phyloP scores from a whole-genome alignment of 2,797 vertebrate species.

The Neosilurus mollespiculum region DNA sequence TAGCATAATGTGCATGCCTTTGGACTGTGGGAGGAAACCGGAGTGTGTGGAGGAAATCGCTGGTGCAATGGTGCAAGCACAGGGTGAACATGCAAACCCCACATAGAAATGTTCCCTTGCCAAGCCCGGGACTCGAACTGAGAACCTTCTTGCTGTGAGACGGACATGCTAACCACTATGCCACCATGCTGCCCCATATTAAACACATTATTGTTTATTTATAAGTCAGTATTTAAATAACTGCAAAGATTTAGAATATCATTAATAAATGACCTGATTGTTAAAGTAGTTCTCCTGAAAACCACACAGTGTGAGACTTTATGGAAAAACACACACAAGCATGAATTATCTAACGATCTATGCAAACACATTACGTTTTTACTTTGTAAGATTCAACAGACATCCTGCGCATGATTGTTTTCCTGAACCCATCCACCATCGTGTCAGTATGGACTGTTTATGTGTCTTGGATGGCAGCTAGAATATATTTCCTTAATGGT shows the following conservation, averaged over 20 bases:
- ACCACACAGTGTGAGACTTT: neutral
- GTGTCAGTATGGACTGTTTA: slow-evolving; percentile 39
- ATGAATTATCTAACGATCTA: slow-evolving; percentile 4
- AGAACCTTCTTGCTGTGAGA: too few relatives aligned
- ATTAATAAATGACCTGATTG: too few relatives aligned
- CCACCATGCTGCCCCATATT: too few relatives aligned
- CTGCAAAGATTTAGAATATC: neutral
- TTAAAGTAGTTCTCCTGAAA: neutral
- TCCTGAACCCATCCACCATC: slow-evolving; percentile 18
- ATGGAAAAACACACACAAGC: neutral
- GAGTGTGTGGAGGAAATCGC: too few relatives aligned
- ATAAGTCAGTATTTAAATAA: neutral
- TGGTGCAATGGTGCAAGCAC: too few relatives aligned
- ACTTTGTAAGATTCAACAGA: neutral
- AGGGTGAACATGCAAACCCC: too few relatives aligned
- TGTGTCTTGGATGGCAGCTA: slow-evolving; percentile 46
- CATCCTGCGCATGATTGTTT: slow-evolving; percentile 31
- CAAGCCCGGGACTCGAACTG: too few relatives aligned
- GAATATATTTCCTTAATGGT: slow-evolving; percentile 45
- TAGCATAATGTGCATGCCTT: too few relatives aligned
- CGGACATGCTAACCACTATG: too few relatives aligned
- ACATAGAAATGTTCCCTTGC: too few relatives aligned
- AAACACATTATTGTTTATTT: neutral
- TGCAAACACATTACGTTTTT: slow-evolving; percentile 14
- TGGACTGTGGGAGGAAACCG: too few relatives aligned